Percentiles rank a stretch among this genome's conserved stretches.
Evolutionary conservation across 2,113 vertebrate genomes (phyloP).

Genomic region (Toxotes jaculatrix): DNA sequence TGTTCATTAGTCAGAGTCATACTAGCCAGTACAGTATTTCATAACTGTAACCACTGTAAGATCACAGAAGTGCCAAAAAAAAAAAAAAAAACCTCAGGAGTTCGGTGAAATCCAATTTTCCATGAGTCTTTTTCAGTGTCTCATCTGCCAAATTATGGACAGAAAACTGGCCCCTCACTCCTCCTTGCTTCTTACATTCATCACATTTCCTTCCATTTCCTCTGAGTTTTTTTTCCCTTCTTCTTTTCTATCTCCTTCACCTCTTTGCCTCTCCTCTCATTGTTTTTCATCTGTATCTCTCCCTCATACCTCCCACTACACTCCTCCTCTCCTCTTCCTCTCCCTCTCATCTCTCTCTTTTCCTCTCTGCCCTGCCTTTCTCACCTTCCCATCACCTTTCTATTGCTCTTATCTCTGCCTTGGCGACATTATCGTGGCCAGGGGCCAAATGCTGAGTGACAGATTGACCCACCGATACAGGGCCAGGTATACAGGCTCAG

Average conservation of each 20-base stretch:
- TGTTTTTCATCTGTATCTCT: constrained; percentile 16
- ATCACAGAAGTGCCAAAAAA: not conserved
- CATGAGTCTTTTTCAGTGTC: not conserved
- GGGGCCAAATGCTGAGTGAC: constrained; percentile 47
- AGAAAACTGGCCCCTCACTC: not conserved
- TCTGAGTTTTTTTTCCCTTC: no score
- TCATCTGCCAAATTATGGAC: not conserved
- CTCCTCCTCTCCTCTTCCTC: not conserved
- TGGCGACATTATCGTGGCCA: constrained; percentile 34
- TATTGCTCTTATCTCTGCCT: constrained; percentile 56
- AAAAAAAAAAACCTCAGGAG: not conserved
- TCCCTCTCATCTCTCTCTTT: constrained; percentile 13
- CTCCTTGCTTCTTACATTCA: not conserved
- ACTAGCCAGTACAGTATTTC: not conserved
- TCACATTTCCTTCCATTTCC: not conserved
- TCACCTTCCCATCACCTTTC: constrained; percentile 33
- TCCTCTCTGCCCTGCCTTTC: constrained; percentile 1
- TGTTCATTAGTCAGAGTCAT: not conserved
- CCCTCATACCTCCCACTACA: not conserved
- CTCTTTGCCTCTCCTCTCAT: not conserved
- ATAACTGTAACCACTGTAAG: not conserved
- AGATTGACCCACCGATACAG: constrained; percentile 40
- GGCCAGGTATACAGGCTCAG: constrained; percentile 18
- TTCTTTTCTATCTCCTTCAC: not conserved
- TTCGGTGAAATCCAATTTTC: no score